Evolutionary conservation across 2,888 invertebrate species (phyloP), one percentile per base, ranked within the genome.

Genomic region (Drosophila yooni): DNA sequence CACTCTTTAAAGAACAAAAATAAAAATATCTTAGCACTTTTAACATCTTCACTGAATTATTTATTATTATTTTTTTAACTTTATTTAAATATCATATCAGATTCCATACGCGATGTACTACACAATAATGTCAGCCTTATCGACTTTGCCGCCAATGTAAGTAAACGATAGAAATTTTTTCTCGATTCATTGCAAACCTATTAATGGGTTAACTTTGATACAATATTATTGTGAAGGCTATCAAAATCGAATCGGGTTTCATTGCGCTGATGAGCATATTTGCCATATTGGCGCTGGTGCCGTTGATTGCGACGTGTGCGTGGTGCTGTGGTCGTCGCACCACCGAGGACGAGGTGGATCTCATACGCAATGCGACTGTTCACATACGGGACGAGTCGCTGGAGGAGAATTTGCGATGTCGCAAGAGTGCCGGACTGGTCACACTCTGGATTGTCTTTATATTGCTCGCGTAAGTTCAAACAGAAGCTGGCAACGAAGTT

Each of bases 231-330:
- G 29, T 54, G 13, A 94, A 96, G 96, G 95, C 96, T 57, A 94
- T 96, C 86, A 95, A 95, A 93, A 94, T 96, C 89, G 96, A 96
- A 91, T 95, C 95, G 18, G 95, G 95, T 48, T 96, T 96, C 91
- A 94, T 96, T 70, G 94, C 94, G 21, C 94, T 95, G 82, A 94
- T 96, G 89, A 94, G 95, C 74, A 92, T 95, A 53, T 95, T 95
- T 81, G 94, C 95, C 58, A 94, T 95, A 86, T 93, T 96, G 78
- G 95, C 96, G 36, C 93, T 96, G 80, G 94, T 96, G 69, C 95
- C 96, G 83, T 95, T 96, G 57, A 94, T 94, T 61, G 95, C 94
- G 63, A 94, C 96, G 65, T 92, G 96, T 79, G 94, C 95, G 69
- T 94, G 93, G 93, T 92, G 93, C 74, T 93, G 93, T 65, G 85